Percentiles rank a stretch among this genome's conserved stretches.
phyloP scores from a whole-genome alignment of 2,888 invertebrate genomes.

The Eupithecia tripunctaria region DNA sequence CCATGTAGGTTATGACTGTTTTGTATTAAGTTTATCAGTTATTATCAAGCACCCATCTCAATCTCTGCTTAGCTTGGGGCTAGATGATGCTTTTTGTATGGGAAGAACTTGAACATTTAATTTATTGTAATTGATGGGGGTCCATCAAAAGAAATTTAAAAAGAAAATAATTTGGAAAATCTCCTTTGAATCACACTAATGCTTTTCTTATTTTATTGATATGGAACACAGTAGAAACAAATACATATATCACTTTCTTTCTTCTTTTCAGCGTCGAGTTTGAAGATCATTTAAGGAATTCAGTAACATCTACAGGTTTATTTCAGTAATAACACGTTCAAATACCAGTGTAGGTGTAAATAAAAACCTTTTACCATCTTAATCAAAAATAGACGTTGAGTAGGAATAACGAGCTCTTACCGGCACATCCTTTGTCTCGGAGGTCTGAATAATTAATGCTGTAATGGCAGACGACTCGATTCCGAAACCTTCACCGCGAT shows the following conservation, averaged over 20 bases:
- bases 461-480: slow-evolving; percentile 7
- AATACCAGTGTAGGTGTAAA: not conserved
- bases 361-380: slow-evolving; percentile 4
- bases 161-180: no score
- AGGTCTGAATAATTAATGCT: slow-evolving; percentile 15
- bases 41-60: no score
- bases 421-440: not conserved
- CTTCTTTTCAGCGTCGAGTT: not conserved
- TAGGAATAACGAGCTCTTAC: slow-evolving; percentile 7
- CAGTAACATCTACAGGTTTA: not conserved
- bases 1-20: no score
- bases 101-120: no score
- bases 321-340: not conserved
- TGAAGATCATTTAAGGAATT: not conserved
- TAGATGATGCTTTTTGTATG: no score
- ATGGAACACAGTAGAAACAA: no score
- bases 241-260: no score
- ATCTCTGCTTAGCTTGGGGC: no score
- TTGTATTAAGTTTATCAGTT: no score
- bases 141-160: no score
- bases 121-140: no score
- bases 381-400: slow-evolving; percentile 13
- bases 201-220: not conserved
- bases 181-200: not conserved
- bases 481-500: slow-evolving; percentile 6